Conservation (phyloP, 2,888 invertebrate species). For the Muschampia plurimacula region DNA sequence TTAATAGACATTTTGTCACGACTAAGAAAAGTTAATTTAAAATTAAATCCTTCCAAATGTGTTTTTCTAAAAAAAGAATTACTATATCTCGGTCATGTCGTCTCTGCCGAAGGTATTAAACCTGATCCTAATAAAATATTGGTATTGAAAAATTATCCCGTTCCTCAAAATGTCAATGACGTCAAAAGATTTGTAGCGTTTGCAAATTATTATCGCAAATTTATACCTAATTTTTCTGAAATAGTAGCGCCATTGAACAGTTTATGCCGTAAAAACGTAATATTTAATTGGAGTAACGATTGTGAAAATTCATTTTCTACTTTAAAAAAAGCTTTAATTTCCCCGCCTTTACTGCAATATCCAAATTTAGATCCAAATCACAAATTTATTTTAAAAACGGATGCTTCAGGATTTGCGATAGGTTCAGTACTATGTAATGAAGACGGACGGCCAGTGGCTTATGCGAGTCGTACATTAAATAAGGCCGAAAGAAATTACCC, state of each 20-base stretch:
- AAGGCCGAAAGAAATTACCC: slow-evolving; percentile 42
- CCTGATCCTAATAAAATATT: slow-evolving; percentile 31
- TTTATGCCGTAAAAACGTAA: slow-evolving; percentile 38
- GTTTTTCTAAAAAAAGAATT: slow-evolving; percentile 33
- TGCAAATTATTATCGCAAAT: slow-evolving; percentile 31
- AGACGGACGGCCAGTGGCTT: slow-evolving; percentile 40
- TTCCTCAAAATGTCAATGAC: slow-evolving; percentile 24
- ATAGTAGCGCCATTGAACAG: slow-evolving; percentile 40
- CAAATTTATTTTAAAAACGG: slow-evolving; percentile 41
- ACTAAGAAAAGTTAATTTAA: slow-evolving; percentile 34
- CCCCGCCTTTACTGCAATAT: slow-evolving; percentile 40
- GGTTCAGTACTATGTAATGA: slow-evolving; percentile 36
- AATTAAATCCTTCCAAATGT: slow-evolving; percentile 37
- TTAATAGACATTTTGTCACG: slow-evolving; percentile 18
- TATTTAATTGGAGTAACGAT: slow-evolving; percentile 9
- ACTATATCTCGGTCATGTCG: slow-evolving; percentile 37
- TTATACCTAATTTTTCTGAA: slow-evolving; percentile 32
- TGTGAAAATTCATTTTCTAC: slow-evolving; percentile 41
- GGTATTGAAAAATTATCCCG: slow-evolving; percentile 23
- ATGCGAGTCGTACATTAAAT: slow-evolving; percentile 43
- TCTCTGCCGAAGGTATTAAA: slow-evolving; percentile 23
- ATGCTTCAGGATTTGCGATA: slow-evolving; percentile 38
- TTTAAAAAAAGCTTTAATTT: slow-evolving; percentile 34
- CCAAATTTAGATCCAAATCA: slow-evolving; percentile 36
- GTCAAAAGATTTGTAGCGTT: slow-evolving; percentile 31